Evolutionary conservation across 2,113 vertebrate genomes (phyloP).

Genomic region (Rhodinocichla rosea): DNA sequence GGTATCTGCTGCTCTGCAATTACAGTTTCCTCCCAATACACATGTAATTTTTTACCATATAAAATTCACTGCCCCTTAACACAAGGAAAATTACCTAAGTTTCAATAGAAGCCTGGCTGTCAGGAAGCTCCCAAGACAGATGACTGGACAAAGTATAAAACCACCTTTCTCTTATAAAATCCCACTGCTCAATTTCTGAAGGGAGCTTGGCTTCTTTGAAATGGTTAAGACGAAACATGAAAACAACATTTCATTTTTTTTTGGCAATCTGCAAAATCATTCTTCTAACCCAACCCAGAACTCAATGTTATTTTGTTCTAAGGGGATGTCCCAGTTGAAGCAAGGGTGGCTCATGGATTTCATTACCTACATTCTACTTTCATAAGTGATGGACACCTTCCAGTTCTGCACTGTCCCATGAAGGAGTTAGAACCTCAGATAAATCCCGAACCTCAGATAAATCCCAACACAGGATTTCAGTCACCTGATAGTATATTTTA

Average conservation of each 20-base stretch:
- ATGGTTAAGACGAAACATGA: constrained; percentile 1
- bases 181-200: not conserved
- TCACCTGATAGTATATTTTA: constrained; percentile 61
- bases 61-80: constrained; percentile 11
- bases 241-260: constrained; percentile 2
- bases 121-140: not conserved
- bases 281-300: not conserved
- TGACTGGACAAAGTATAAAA: not conserved
- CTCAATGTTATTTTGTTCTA: not conserved
- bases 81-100: constrained; percentile 7
- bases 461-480: constrained; percentile 57
- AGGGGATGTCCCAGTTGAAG: not conserved
- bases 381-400: not conserved
- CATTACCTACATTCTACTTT: not conserved
- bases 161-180: not conserved
- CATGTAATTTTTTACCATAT: not conserved
- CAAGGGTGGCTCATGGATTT: not conserved
- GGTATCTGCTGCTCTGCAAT: not conserved
- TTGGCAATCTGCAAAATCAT: not conserved
- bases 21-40: not conserved
- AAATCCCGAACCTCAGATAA: constrained; percentile 48
- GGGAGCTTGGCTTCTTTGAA: not conserved
- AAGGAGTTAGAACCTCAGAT: constrained; percentile 33
- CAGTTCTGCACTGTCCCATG: constrained; percentile 16
- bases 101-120: constrained; percentile 14